Conservation (phyloP, 1,140 invertebrate genomes). For the Micrasema longulum region DNA sequence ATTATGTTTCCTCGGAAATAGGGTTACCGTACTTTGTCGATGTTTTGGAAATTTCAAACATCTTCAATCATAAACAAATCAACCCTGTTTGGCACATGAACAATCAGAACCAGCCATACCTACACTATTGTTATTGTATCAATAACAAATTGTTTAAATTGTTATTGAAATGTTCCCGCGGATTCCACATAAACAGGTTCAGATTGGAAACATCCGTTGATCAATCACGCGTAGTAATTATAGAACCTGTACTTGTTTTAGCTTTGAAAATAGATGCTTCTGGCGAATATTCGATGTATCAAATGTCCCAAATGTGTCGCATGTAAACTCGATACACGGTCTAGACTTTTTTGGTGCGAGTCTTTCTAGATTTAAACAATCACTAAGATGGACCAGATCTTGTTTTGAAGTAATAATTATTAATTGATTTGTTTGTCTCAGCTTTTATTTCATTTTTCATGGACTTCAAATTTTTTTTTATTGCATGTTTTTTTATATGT, state of each 20-base stretch:
- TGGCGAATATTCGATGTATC: too few relatives aligned
- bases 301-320: too few relatives aligned
- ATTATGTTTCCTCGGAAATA: neutral
- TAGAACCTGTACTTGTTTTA: neutral
- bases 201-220: slow-evolving; percentile 24
- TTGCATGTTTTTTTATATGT: too few relatives aligned
- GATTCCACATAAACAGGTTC: slow-evolving; percentile 1
- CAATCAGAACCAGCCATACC: slow-evolving; percentile 16
- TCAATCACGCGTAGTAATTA: slow-evolving; percentile 19
- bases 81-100: slow-evolving; percentile 17
- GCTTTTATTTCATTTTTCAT: too few relatives aligned
- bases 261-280: too few relatives aligned
- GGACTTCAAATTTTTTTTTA: too few relatives aligned
- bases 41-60: slow-evolving; percentile 21
- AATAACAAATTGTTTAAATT: slow-evolving; percentile 7
- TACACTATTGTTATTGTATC: slow-evolving; percentile 21
- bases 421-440: too few relatives aligned
- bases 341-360: too few relatives aligned
- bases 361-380: too few relatives aligned
- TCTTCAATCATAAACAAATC: slow-evolving; percentile 9
- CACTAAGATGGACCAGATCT: too few relatives aligned
- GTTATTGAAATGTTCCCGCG: slow-evolving; percentile 4
- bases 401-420: too few relatives aligned
- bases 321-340: too few relatives aligned
- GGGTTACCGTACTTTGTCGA: neutral